Evolutionary conservation across 2,113 vertebrate genomes (phyloP).

Genomic region (Plectropomus leopardus): DNA sequence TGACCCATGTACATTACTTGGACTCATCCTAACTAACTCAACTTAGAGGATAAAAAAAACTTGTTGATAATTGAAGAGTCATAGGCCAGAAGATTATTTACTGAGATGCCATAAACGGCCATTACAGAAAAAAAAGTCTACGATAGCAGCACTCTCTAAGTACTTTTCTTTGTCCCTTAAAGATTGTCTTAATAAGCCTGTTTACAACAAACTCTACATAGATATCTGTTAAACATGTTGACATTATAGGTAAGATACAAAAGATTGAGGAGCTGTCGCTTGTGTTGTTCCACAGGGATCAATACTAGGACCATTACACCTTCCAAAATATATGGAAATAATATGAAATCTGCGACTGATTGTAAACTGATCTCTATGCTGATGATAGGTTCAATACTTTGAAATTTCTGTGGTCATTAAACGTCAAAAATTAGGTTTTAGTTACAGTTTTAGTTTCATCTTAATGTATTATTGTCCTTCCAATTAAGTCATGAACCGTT

Average conservation of each 20-base stretch:
- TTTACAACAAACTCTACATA: background rate
- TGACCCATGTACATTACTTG: background rate
- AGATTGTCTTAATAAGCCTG: background rate
- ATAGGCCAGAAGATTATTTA: background rate
- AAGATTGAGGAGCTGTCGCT: background rate
- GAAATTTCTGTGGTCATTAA: no score
- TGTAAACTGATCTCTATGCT: no score
- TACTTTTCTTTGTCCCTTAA: background rate
- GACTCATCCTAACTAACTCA: background rate
- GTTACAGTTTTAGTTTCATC: no score
- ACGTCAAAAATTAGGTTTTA: no score
- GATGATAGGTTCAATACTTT: no score
- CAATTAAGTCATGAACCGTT: no score
- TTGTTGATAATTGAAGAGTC: background rate
- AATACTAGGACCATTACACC: background rate
- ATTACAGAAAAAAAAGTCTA: background rate
- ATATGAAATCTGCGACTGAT: background rate
- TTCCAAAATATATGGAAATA: background rate
- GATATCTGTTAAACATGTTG: background rate
- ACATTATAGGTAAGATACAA: background rate
- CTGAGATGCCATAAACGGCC: background rate
- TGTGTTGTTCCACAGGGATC: no score
- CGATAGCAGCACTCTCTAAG: background rate
- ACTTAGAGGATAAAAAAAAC: background rate
- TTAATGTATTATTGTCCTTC: no score